Percentiles rank a stretch among this genome's conserved stretches.
Evolutionary conservation across 37 sponge, comb jelly and placozoan species (phyloP).

Genomic region (Spongia lamella): DNA sequence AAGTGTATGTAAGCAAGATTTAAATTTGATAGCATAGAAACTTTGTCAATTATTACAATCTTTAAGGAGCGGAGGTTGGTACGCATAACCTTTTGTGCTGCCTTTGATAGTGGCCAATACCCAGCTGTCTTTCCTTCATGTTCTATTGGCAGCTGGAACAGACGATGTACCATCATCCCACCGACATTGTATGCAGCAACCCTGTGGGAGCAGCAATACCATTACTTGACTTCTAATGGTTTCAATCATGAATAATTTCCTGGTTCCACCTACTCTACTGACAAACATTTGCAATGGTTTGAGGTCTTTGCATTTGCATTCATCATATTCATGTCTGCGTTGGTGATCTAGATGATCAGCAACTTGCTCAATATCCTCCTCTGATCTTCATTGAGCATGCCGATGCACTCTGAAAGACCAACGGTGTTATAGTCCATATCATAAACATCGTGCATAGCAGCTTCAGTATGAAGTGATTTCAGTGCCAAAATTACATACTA

Average conservation of each 20-base stretch:
- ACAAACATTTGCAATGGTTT: constrained; percentile 40
- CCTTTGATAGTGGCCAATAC: constrained; percentile 45
- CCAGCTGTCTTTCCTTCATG: no score
- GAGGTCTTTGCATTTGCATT: no score
- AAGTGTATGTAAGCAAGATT: no score
- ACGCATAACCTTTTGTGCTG: constrained; percentile 20
- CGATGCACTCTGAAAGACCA: no score
- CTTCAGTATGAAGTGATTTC: no score
- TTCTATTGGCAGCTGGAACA: constrained; percentile 40
- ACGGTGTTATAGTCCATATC: no score
- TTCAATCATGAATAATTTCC: constrained; percentile 55
- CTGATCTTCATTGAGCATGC: no score
- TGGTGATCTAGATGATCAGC: constrained; percentile 25
- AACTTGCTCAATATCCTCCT: no score
- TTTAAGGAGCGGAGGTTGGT: no score
- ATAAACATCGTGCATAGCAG: no score
- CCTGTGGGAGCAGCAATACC: constrained; percentile 61
- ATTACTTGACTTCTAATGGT: constrained; percentile 23
- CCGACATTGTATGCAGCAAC: constrained; percentile 48
- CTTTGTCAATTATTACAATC: constrained; percentile 57
- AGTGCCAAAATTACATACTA: no score
- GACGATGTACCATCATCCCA: constrained; percentile 41
- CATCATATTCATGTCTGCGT: constrained; percentile 10
- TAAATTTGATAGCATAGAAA: constrained; percentile 43
- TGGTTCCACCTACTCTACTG: constrained; percentile 49